Evolutionary conservation across 2,113 vertebrate genomes (phyloP), one percentile per base, ranked within the genome.

Genomic region (Ceyx cyanopectus): DNA sequence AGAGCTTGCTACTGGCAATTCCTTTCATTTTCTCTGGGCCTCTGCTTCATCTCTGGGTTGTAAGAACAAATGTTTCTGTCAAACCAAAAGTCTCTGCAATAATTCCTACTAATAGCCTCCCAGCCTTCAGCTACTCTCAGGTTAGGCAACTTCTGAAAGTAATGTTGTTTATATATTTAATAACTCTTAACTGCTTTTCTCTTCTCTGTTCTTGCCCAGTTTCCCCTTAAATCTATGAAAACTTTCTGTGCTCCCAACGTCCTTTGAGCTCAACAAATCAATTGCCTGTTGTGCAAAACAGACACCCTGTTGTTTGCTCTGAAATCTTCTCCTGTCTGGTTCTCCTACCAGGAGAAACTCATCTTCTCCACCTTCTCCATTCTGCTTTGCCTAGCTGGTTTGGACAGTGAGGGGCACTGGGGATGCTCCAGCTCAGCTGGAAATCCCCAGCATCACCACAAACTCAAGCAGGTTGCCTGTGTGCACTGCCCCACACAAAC

Each of bases 11-110:
- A 90, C 65, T 81, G 88, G 93, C 88, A 22, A 69, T 58, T 91
- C 76, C 80, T 86, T 84, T 65, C 88, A 90, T 92, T 91, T 82
- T 91, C 92, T 92, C 60, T 21, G 34, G 53, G 87, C 81, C 78
- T 89, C 48, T 60, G 63, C 89, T 81, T 80, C 75, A 3, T 61
- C 92, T 85, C 93, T 80, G 50, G 93, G 74, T 46, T 1, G 6
- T 29, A 21, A 66, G 92, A 90, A 96, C 85, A 87, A 95, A 96
- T 95, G 94, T 92, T 94, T 77, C 87, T 91, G 94, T 91, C 94
- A 95, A 77, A 34, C 51, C 63, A 23, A 2, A 87, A 92, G 94
- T 83, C 94, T 92, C 66, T 87, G 90, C 87, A 89, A 90, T 96
- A 96, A 95, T 91, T 96, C 92, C 90, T 89, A 24, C 89, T 95